Evolutionary conservation across 2,888 invertebrate genomes (phyloP).

Genomic region (Chymomyza fuscimana): DNA sequence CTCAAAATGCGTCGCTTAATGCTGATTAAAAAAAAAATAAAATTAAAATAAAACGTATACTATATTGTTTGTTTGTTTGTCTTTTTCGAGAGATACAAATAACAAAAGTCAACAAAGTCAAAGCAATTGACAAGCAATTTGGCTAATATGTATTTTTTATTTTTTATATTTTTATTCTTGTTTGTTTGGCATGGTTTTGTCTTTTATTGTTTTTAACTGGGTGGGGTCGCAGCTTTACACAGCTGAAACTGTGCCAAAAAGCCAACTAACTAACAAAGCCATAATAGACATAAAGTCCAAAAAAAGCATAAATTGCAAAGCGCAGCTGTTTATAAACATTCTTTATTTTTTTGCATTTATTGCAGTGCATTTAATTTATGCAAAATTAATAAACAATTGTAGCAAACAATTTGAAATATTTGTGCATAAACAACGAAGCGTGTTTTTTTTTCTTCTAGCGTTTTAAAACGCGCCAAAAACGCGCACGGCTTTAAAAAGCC

Average conservation of each 20-base stretch:
- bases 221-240: slow-evolving; percentile 1
- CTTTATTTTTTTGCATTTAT: slow-evolving; percentile 32
- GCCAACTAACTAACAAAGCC: neutral
- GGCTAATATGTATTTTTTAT: slow-evolving; percentile 8
- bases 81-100: slow-evolving; percentile 1
- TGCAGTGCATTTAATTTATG: slow-evolving; percentile 11
- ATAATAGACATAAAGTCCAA: slow-evolving; percentile 9
- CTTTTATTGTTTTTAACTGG: slow-evolving; percentile 5
- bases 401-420: neutral
- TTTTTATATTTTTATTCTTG: neutral
- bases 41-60: too few relatives aligned
- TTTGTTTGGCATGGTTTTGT: neutral
- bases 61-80: neutral
- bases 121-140: slow-evolving; percentile 9
- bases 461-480: slow-evolving; percentile 24
- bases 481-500: slow-evolving; percentile 22
- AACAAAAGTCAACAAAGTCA: slow-evolving; percentile 7
- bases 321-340: slow-evolving; percentile 36
- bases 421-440: neutral
- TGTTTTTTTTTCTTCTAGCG: neutral
- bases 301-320: slow-evolving; percentile 25
- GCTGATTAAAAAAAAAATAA: neutral
- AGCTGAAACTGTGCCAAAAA: slow-evolving; percentile 38
- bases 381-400: neutral
- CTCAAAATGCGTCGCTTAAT: neutral